Conservation (phyloP, 2,113 vertebrate species). For the Triplophysa rosa region DNA sequence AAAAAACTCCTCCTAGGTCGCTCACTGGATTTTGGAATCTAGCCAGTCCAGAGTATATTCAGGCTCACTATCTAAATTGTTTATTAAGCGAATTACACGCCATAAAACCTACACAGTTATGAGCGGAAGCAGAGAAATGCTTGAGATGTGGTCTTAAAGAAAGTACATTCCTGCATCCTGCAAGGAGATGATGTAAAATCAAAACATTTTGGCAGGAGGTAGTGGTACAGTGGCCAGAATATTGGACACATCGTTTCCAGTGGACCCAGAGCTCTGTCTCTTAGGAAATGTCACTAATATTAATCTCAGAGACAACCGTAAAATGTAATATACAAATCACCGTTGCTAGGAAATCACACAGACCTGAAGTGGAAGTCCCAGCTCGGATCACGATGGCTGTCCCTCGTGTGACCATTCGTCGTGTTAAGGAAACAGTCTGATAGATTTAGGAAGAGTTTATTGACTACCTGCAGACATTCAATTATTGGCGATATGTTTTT, state of each 20-base stretch:
- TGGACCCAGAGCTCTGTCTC: conserved; percentile 8
- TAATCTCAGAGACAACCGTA: conserved; percentile 24
- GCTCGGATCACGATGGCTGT: not conserved
- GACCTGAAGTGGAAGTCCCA: conserved; percentile 12
- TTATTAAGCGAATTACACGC: not conserved
- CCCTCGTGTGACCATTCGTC: not conserved
- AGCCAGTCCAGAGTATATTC: not conserved
- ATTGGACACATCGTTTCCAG: conserved; percentile 16
- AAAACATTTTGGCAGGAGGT: conserved; percentile 16
- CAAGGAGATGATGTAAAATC: conserved; percentile 13
- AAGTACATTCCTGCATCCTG: not conserved
- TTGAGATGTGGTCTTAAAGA: not conserved
- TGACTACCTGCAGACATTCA: not conserved
- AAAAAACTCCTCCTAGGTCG: too few relatives aligned
- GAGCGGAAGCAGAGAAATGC: not conserved
- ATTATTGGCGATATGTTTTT: not conserved
- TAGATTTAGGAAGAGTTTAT: not conserved
- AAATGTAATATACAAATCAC: conserved; percentile 7
- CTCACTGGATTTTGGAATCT: not conserved
- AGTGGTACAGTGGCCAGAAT: conserved; percentile 13
- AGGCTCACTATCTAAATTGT: not conserved
- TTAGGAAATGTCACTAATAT: conserved; percentile 15
- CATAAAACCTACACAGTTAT: not conserved
- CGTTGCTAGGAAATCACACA: conserved; percentile 16
- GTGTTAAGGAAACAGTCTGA: not conserved